Percentiles rank a stretch among this genome's conserved stretches.
Evolutionary conservation across 2,888 invertebrate species (phyloP).

Genomic region (Osmoderma eremita): DNA sequence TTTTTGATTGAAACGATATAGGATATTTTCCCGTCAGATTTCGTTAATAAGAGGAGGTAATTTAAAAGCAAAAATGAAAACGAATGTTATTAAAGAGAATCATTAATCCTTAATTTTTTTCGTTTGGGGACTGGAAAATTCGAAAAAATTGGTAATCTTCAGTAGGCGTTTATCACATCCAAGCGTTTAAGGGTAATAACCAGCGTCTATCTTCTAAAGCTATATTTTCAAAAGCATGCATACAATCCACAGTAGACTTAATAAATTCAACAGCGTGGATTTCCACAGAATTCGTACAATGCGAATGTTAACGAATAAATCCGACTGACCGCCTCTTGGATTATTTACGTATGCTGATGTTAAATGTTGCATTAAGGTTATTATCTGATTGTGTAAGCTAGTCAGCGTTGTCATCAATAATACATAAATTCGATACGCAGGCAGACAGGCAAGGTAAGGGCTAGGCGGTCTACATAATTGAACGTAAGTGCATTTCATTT

Average conservation of each 20-base stretch:
- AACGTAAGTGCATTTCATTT: no score
- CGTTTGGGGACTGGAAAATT: no score
- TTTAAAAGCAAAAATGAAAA: neutral
- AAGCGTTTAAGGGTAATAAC: no score
- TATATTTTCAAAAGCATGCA: no score
- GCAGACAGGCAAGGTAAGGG: no score
- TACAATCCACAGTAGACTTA: no score
- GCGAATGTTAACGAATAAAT: constrained; percentile 4
- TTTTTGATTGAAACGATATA: neutral
- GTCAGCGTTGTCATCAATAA: constrained; percentile 7
- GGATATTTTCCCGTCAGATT: neutral
- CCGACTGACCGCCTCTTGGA: constrained; percentile 15
- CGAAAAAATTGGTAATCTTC: no score
- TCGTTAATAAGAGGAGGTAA: neutral
- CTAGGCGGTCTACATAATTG: no score
- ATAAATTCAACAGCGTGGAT: neutral
- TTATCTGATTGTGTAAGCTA: constrained; percentile 20
- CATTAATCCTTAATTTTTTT: no score
- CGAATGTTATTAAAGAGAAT: no score
- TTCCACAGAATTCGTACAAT: neutral
- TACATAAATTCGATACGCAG: constrained; percentile 2
- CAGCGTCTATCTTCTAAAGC: no score
- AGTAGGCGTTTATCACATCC: no score
- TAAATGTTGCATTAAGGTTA: constrained; percentile 30
- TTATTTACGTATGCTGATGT: constrained; percentile 17